Conservation (phyloP, 2,888 invertebrate species). For the Dimorphilus gyrociliatus region DNA sequence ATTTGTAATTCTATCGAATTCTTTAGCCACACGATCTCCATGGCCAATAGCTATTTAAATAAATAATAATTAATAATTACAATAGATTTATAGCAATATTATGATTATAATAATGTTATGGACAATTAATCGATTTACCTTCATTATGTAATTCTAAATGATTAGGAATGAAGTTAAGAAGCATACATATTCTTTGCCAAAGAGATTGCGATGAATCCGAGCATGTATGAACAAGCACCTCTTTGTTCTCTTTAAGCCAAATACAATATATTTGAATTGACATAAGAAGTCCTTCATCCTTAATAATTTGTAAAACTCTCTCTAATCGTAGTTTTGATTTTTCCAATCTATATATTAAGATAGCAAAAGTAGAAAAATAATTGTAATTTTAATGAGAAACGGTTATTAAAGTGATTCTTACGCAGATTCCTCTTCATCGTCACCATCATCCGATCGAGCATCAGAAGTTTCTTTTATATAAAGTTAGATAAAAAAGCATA, state of each 20-base stretch:
- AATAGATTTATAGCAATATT: too few species aligned
- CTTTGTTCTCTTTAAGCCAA: constrained; percentile 47
- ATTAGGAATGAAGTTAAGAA: constrained; percentile 61
- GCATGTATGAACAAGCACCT: neutral
- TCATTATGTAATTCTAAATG: too few species aligned
- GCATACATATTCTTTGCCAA: constrained; percentile 58
- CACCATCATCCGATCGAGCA: too few species aligned
- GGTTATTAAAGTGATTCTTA: too few species aligned
- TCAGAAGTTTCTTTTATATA: constrained; percentile 1
- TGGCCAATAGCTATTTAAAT: too few species aligned
- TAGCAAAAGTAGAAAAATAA: neutral
- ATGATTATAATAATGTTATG: too few species aligned
- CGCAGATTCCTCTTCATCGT: too few species aligned
- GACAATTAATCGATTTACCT: too few species aligned
- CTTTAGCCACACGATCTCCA: too few species aligned
- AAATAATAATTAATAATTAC: too few species aligned
- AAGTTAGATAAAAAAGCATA: neutral
- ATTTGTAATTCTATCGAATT: too few species aligned
- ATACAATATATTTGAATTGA: constrained; percentile 62
- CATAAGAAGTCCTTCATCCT: constrained; percentile 41
- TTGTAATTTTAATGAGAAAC: neutral
- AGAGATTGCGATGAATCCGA: constrained; percentile 48
- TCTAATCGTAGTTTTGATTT: constrained; percentile 17
- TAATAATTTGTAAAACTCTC: constrained; percentile 21
- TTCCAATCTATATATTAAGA: constrained; percentile 14